Evolutionary conservation across 2,888 invertebrate genomes (phyloP), one percentile per base, ranked within the genome.

Genomic region (Tillus elongatus): DNA sequence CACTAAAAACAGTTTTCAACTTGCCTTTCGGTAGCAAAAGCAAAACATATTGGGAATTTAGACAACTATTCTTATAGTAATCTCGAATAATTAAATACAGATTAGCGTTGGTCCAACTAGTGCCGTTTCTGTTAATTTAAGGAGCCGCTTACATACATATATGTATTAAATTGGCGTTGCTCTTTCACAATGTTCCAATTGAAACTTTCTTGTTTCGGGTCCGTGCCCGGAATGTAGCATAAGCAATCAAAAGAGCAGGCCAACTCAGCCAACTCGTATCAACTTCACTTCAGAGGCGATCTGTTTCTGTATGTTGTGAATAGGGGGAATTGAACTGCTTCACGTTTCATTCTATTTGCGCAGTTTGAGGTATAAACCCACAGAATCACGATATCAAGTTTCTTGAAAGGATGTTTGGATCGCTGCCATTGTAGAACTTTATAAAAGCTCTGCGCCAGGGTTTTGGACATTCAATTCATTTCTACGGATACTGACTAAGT

Each of bases 131-230:
- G n/a, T n/a, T n/a, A n/a, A n/a, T n/a, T n/a, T n/a, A n/a, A n/a
- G n/a, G n/a, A n/a, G n/a, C n/a, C n/a, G n/a, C n/a, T n/a, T n/a
- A n/a, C n/a, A n/a, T n/a, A n/a, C n/a, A n/a, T n/a, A n/a, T n/a
- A 43, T 46, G 43, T 49, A 53, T 52, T 51, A 52, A 51, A 54
- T 54, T 49, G 50, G 51, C 46, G 49, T 51, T 50, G 50, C 50
- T 49, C 47, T 47, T 52, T 49, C 46, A 45, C 48, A 35, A 45
- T 52, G 54, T 54, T 49, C 50, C 53, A 52, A 54, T 52, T 53
- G 52, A 51, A 48, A 52, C 49, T 54, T 54, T 54, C 54, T 53
- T 53, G 54, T 53, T 52, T 51, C 53, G 24, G 42, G 42, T 52
- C 45, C 54, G 53, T 54, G 54, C 45, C 43, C 37, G 40, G 54